Evolutionary conservation across 1,140 invertebrate species (phyloP), one percentile per base, ranked within the genome.

Genomic region (Achatina immaculata): DNA sequence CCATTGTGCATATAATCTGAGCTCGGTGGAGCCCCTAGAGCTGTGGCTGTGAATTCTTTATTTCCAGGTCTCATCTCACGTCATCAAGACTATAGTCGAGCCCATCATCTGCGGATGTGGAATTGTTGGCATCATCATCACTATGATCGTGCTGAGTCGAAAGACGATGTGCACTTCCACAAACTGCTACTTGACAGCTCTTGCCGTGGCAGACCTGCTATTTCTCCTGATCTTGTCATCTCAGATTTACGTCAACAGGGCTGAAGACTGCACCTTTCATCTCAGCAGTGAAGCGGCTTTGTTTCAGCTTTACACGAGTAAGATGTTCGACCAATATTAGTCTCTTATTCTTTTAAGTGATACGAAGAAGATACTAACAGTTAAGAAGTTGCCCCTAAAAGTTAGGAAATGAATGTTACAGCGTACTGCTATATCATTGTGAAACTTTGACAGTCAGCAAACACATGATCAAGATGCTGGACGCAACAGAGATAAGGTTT

Each of bases 121-220:
- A 14, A 79, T 89, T 14, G 55, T 84, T 6, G 88, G 89, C 28
- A 90, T 89, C 75, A 45, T 86, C 19, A 71, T 87, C 24, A 90
- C 85, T 72, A 89, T 90, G 77, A 76, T 86, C 28, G 94, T 95
- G 78, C 92, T 95, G 81, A 95, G 94, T 74, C 92, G 95, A 80
- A 91, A 94, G 82, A 93, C 94, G 51, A 95, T 95, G 95, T 91
- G 94, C 74, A 93, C 93, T 79, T 95, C 95, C 68, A 95, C 95
- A 65, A 95, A 95, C 90, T 89, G 86, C 85, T 95, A 95, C 90
- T 90, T 95, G 86, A 94, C 94, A 71, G 95, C 94, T 0, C 88
- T 95, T 82, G 95, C 95, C 38, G 93, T 94, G 58, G 94, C 94
- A 55, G 95, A 95, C 86, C 92, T 94, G 68, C 90, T 95, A 34